Evolutionary conservation across 2,888 invertebrate genomes (phyloP).

Genomic region (Platypus cylindrus): DNA sequence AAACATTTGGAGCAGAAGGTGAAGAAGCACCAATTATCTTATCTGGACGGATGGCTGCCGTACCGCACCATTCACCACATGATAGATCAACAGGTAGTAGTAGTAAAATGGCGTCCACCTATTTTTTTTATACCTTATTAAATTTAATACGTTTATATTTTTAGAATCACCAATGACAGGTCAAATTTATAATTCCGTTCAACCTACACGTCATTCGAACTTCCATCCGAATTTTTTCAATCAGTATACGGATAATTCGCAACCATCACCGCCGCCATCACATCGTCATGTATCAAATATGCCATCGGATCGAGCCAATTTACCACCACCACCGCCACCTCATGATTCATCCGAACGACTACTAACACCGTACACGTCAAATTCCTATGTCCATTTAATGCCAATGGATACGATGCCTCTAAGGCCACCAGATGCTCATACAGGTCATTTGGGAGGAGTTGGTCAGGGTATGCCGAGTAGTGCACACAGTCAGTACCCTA

Average conservation of each 20-base stretch:
- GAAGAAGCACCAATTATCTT: slow-evolving; percentile 38
- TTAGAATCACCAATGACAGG: slow-evolving; percentile 48
- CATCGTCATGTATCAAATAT: slow-evolving; percentile 36
- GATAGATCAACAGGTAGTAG: slow-evolving; percentile 49
- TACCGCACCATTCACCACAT: slow-evolving; percentile 57
- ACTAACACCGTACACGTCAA: slow-evolving; percentile 16
- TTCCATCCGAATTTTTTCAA: slow-evolving; percentile 33
- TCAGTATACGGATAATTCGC: slow-evolving; percentile 45
- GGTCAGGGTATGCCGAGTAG: too few species aligned
- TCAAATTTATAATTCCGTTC: slow-evolving; percentile 45
- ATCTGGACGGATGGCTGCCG: slow-evolving; percentile 43
- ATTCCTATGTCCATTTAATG: slow-evolving; percentile 13
- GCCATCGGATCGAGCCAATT: slow-evolving; percentile 33
- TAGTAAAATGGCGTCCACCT: not conserved
- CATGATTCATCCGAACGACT: slow-evolving; percentile 26
- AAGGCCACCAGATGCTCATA: slow-evolving; percentile 25
- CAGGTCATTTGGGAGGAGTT: too few species aligned
- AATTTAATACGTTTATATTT: slow-evolving; percentile 5
- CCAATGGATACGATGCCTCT: slow-evolving; percentile 22
- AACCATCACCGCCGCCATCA: slow-evolving; percentile 50
- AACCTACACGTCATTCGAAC: slow-evolving; percentile 40
- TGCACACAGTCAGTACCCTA: too few species aligned
- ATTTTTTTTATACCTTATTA: not conserved
- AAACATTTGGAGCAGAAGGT: slow-evolving; percentile 31
- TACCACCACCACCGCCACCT: slow-evolving; percentile 29